Base-by-base conservation (phyloP, 2,113 vertebrate genomes). In the Triplophysa siluroides region DNA sequence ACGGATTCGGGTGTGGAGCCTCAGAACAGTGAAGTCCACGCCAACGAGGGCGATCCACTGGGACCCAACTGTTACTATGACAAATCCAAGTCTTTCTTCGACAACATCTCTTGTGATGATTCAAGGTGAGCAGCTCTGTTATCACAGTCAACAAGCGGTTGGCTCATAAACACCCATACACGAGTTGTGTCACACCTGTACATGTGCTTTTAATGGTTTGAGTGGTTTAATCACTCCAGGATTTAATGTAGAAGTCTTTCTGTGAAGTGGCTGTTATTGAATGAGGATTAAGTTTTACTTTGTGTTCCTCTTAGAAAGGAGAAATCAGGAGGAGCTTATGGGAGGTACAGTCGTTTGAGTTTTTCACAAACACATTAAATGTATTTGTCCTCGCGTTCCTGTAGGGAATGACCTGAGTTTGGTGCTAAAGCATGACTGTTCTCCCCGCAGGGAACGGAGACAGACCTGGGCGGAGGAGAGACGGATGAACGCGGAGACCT, bases 41-140 rank as follows among this genome's bases (percentile, higher is more conserved):
- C 89, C 0, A 96, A 96, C 76, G 96, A 99, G 69, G 97, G 97
- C 50, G 96, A 98, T 61, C 90, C 94, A 0, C 94, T 92, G 63
- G 93, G 91, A 26, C 94, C 94, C 75, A 91, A 95, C 64, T 96
- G 94, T 85, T 99, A 99, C 87, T 99, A 99, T 21, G 97, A 99
- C 92, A 99, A 98, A 93, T 93, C 97, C 85, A 98, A 99, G 90
- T 98, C 97, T 71, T 99, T 99, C 92, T 98, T 99, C 62, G 97
- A 99, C 88, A 98, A 99, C 90, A 96, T 99, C 89, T 98, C 96
- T 77, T 97, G 95, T 90, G 96, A 98, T 75, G 96, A 96, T 83
- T 89, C 92, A 62, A 96, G 96, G 97, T 98, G 95, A 2, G n/a
- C 1, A 7, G 0, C 52, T 54, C 16, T 7, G 52, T 56, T 56